Conservation (phyloP, 2,797 vertebrate genomes). For the Phoxinus dragarum region DNA sequence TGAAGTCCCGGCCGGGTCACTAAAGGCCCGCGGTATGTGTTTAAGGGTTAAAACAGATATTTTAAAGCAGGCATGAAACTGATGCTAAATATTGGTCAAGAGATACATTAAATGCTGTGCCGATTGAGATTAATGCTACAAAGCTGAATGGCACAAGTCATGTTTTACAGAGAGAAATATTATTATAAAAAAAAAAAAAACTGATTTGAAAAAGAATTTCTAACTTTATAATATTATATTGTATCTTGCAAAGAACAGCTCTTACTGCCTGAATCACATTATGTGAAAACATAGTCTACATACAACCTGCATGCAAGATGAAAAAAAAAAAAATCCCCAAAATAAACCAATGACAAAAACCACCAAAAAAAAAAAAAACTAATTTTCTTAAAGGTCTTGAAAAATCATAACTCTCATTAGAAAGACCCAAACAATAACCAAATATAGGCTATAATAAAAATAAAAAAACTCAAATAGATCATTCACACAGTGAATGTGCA, state of each 20-base stretch:
- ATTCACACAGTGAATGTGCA: neutral
- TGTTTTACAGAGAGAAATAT: slow-evolving; percentile 1
- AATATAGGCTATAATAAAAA: too few species aligned
- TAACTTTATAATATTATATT: neutral
- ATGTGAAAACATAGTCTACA: neutral
- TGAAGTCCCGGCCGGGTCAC: too few species aligned
- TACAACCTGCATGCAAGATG: neutral
- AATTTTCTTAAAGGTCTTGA: neutral
- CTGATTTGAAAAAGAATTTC: slow-evolving; percentile 31
- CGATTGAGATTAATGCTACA: neutral
- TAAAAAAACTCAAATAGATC: too few species aligned
- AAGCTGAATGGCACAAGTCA: neutral
- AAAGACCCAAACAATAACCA: neutral
- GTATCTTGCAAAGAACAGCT: neutral
- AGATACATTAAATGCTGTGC: slow-evolving; percentile 5
- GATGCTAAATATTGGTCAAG: neutral
- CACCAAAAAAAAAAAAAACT: neutral
- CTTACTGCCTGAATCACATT: neutral
- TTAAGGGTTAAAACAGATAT: neutral
- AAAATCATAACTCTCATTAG: neutral
- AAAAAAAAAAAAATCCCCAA: too few species aligned
- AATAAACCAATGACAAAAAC: too few species aligned
- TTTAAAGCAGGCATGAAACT: slow-evolving; percentile 21
- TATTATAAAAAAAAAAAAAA: slow-evolving; percentile 18
- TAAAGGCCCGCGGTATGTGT: too few species aligned